A percentile compares a stretch with the other conserved stretches of the same genome.
These are phyloP conservation scores for Melipona bicolor DNA, from an alignment of 2,888 invertebrate genomes.

Conservation along the genomic window DNA sequence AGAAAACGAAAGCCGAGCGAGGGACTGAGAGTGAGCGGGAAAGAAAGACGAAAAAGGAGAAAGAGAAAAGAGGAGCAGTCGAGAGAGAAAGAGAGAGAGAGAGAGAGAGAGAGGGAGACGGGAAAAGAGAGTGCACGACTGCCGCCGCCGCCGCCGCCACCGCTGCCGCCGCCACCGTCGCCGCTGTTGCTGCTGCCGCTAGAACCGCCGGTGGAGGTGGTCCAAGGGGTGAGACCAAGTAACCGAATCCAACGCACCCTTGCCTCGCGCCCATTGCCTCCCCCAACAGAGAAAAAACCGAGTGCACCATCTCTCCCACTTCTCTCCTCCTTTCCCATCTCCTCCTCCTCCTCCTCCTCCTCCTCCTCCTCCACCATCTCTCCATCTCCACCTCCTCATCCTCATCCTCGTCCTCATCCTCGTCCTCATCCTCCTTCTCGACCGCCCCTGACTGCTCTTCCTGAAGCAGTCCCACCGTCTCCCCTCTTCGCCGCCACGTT, in stretches of 20 bases:
- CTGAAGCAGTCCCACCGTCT: constrained; percentile 61
- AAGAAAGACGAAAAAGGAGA: constrained; percentile 56
- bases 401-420: constrained; percentile 21
- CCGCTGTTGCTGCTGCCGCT: constrained; percentile 59
- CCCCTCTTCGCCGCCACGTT: constrained; percentile 8
- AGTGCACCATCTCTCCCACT: constrained; percentile 75
- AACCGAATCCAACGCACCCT: constrained; percentile 83
- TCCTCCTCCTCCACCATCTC: constrained; percentile 24
- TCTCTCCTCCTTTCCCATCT: constrained; percentile 29
- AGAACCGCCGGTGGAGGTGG: constrained; percentile 67
- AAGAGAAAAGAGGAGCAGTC: constrained; percentile 15
- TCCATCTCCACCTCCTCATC: constrained; percentile 52
- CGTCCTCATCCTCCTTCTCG: constrained; percentile 49
- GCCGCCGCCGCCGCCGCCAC: constrained; percentile 55
- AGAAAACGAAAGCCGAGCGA: constrained; percentile 38
- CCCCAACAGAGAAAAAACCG: constrained; percentile 73
- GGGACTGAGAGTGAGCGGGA: constrained; percentile 49
- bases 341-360: constrained; percentile 20
- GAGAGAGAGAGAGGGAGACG: constrained; percentile 23
- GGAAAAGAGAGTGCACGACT: constrained; percentile 55
- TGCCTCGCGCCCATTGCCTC: constrained; percentile 73
- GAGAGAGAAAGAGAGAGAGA: not conserved
- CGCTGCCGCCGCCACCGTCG: constrained; percentile 27
- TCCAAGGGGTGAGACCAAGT: constrained; percentile 80
- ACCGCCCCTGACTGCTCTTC: constrained; percentile 69